Base-by-base conservation (phyloP, 2,113 vertebrate species). In the Castor canadensis region DNA sequence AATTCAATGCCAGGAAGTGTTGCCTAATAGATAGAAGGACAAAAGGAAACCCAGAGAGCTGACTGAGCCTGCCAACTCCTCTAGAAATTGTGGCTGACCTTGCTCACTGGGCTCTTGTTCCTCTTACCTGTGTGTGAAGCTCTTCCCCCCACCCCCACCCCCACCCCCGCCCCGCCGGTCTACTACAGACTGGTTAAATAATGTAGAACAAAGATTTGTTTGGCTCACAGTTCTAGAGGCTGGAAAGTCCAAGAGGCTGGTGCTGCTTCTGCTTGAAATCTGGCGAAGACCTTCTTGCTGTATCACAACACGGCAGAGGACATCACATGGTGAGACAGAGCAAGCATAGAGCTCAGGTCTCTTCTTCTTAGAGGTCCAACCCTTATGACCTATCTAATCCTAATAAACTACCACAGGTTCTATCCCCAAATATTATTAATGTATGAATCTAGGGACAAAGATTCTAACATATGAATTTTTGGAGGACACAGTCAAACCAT, bases 1-100 rank as follows among this genome's bases (percentile, higher is more conserved):
- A 95, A 97, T 85, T 91, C 81, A 96, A 92, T 96, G 77, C 64
- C 89, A 94, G 91, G 81, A 96, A 96, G 56, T 73, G 24, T 77
- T 94, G 76, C 69, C 91, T 81, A 87, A 82, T 19, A 95, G 80
- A 82, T 19, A 95, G 80, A 77, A 28, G 22, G 9, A 83, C 20
- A 11, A 88, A 86, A 62, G 89, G 89, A 84, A 94, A 81, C 15
- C 62, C 13, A 0, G 67, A 95, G 38, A 62, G 73, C 77, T 35
- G 22, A 64, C 4, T 22, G 17, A 10, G 52, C 43, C 72, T 22
- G 49, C 81, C 58, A 47, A 24, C 35, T 77, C 4, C 52, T 80
- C 45, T 83, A 9, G 19, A 52, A 26, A 95, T 20, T 71, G 81
- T 71, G 45, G 35, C 67, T 24, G 35, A 89, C 73, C 86, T 71